A percentile compares a stretch with the other conserved stretches of the same genome.
Evolutionary conservation across 2,888 invertebrate genomes (phyloP).

Genomic region (Drosophila merina): DNA sequence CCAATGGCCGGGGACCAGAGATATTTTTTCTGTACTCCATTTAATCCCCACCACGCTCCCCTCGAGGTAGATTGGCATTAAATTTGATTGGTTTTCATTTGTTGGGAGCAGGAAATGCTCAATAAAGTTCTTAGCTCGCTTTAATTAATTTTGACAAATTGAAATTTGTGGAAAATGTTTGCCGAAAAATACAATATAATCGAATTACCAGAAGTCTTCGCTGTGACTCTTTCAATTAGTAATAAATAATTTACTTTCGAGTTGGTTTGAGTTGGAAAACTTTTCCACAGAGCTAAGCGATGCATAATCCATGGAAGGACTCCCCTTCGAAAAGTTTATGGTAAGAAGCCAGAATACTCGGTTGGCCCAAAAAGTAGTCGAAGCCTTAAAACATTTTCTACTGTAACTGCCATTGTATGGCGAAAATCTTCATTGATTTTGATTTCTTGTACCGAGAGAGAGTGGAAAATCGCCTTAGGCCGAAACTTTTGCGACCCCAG

Average conservation of each 20-base stretch:
- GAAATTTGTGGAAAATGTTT: slow-evolving; percentile 39
- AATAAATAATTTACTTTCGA: slow-evolving; percentile 49
- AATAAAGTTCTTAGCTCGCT: slow-evolving; percentile 47
- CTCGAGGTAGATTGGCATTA: slow-evolving; percentile 38
- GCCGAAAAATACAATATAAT: slow-evolving; percentile 31
- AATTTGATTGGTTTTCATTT: slow-evolving; percentile 63
- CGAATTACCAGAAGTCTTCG: slow-evolving; percentile 32
- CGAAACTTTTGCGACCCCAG: slow-evolving; percentile 46
- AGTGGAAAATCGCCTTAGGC: slow-evolving; percentile 72
- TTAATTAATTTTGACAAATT: slow-evolving; percentile 58
- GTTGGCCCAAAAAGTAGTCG: slow-evolving; percentile 17
- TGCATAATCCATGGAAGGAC: slow-evolving; percentile 46
- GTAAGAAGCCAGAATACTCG: slow-evolving; percentile 22
- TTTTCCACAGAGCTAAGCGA: slow-evolving; percentile 36
- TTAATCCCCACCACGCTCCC: slow-evolving; percentile 6
- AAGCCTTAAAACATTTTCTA: slow-evolving; percentile 23
- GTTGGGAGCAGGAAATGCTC: slow-evolving; percentile 49
- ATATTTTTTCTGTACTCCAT: slow-evolving; percentile 30
- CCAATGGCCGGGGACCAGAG: slow-evolving; percentile 37
- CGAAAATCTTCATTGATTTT: slow-evolving; percentile 77
- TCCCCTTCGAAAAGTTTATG: slow-evolving; percentile 18
- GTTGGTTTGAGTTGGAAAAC: slow-evolving; percentile 37
- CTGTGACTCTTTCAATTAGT: slow-evolving; percentile 45
- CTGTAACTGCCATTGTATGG: slow-evolving; percentile 20
- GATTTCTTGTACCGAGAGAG: slow-evolving; percentile 57